Evolutionary conservation across 2,888 invertebrate species (phyloP), one percentile per base, ranked within the genome.

Genomic region (Drosophila algonquin): DNA sequence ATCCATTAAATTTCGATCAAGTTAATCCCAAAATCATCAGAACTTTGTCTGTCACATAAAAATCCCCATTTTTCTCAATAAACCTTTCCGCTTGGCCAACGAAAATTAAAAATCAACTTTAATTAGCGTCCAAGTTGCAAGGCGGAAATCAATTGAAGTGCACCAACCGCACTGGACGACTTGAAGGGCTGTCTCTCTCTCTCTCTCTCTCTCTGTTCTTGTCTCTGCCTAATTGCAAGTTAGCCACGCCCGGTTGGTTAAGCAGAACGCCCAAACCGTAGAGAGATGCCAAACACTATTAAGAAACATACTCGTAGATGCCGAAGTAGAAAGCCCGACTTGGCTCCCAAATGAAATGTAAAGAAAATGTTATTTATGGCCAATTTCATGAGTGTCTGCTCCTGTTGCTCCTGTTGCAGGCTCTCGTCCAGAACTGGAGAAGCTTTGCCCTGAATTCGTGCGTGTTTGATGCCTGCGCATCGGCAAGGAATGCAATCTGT

Each of bases 321-420:
- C 67, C 54, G 61, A 44, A 51, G 50, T 55, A 56, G 56, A 56
- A 44, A 27, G 45, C 50, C 70, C 52, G 61, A 55, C 64, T 72
- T 58, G 76, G 71, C 75, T 73, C 71, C 84, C 84, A 88, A 84
- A 88, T 89, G 85, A 89, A 89, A 89, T 87, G 88, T 87, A 87
- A 87, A 79, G 89, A 87, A 87, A 89, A 87, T 87, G 87, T 86
- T 89, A 87, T 87, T 87, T 89, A 87, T 87, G 89, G 88, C 81
- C 89, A 87, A 87, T 87, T 87, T 87, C 85, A 84, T 79, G 84
- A 87, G 87, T 87, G 84, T 85, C 79, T 87, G 87, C 58, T 68
- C 1, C 8, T 30, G 55, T 24, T 56, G 30, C 74, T 67, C 67
- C 67, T 73, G 75, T 76, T 59, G 70, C 68, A 60, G 46, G 54